Percentiles rank a stretch among this genome's conserved stretches.
These are phyloP conservation scores for Aphidius ervi DNA, from an alignment of 1,140 invertebrate species.

Conservation along the genomic window DNA sequence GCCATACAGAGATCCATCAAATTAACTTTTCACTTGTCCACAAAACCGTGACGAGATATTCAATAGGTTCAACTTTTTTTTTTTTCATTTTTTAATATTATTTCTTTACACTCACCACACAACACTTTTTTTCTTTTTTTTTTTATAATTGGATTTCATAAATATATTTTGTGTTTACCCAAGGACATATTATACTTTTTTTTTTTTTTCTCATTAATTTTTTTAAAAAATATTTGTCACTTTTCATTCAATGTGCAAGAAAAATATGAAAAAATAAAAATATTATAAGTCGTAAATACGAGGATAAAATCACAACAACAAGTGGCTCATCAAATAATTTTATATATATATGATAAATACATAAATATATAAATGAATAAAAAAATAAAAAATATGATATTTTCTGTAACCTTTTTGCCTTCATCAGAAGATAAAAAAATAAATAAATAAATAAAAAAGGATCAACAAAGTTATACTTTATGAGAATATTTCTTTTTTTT, in stretches of 20 bases:
- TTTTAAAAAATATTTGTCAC: neutral
- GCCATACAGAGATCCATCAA: constrained; percentile 15
- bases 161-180: constrained; percentile 16
- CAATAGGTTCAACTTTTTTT: constrained; percentile 2
- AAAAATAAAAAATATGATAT: too few relatives aligned
- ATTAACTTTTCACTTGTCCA: constrained; percentile 19
- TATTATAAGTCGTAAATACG: neutral
- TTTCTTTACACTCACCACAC: neutral
- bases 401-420: too few relatives aligned
- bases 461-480: too few relatives aligned
- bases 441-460: too few relatives aligned
- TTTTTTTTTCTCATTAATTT: neutral
- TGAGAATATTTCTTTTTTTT: too few relatives aligned
- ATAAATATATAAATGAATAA: too few relatives aligned
- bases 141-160: constrained; percentile 17
- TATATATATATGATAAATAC: too few relatives aligned
- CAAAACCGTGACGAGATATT: constrained; percentile 18
- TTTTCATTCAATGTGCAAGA: neutral
- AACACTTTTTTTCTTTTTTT: constrained; percentile 9
- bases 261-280: neutral
- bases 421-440: too few relatives aligned
- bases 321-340: too few relatives aligned
- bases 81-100: too few relatives aligned
- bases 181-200: constrained; percentile 7
- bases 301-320: constrained; percentile 4